Evolutionary conservation across 2,888 invertebrate genomes (phyloP).

Genomic region (Caenorhabditis sulstoni): DNA sequence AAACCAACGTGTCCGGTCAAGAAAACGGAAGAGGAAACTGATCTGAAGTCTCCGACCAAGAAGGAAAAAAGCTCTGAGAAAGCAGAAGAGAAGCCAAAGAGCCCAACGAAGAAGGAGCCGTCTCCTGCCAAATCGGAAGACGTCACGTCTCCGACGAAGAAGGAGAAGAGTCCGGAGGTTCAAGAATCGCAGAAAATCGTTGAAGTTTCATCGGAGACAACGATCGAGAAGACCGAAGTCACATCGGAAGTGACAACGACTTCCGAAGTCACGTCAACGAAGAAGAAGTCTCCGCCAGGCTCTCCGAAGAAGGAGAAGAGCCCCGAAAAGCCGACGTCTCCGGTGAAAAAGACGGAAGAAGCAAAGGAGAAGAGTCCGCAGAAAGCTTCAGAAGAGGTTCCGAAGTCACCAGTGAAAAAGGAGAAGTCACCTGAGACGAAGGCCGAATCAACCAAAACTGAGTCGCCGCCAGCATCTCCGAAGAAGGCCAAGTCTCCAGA

Average conservation of each 20-base stretch:
- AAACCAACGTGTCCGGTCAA: conserved; percentile 24
- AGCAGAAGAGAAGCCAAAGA: neutral
- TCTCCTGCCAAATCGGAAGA: conserved; percentile 9
- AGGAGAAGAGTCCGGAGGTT: conserved; percentile 25
- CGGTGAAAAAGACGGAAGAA: no score
- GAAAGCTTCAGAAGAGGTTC: conserved; percentile 24
- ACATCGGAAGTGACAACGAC: conserved; percentile 1
- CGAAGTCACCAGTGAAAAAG: conserved; percentile 21
- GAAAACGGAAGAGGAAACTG: conserved; percentile 31
- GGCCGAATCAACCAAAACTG: conserved; percentile 26
- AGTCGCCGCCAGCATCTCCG: conserved; percentile 11
- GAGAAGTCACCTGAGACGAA: conserved; percentile 48
- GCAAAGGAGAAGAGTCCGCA: conserved; percentile 44
- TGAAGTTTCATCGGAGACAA: conserved; percentile 22
- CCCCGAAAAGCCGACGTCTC: conserved; percentile 23
- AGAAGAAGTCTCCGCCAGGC: conserved; percentile 30
- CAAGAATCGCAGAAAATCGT: conserved; percentile 1
- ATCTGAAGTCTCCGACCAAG: conserved; percentile 31
- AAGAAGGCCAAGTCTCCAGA: conserved; percentile 30
- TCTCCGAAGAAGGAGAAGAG: conserved; percentile 28
- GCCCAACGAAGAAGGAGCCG: conserved; percentile 36
- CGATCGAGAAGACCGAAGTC: conserved; percentile 25
- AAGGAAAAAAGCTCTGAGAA: conserved; percentile 38
- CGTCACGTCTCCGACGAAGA: conserved; percentile 17
- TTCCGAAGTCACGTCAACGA: conserved; percentile 30